Conservation (phyloP, 2,797 vertebrate genomes). For the Pitangus sulphuratus region DNA sequence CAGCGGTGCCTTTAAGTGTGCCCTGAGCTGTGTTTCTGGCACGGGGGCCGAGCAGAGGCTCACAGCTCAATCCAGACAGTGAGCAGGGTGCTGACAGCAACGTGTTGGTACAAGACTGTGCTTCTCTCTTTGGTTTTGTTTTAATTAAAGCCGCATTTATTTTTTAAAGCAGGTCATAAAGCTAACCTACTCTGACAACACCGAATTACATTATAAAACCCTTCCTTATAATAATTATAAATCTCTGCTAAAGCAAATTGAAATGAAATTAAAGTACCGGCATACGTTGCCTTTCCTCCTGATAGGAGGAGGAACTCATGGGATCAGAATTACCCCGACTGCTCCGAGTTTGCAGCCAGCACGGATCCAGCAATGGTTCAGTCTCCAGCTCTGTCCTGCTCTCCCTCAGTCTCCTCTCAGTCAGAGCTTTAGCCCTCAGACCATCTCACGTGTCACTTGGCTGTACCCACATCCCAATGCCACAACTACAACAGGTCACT, state of each 20-base stretch:
- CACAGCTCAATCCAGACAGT: conserved; percentile 62
- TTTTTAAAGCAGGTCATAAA: conserved; percentile 72
- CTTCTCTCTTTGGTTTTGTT: conserved; percentile 70
- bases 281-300: neutral
- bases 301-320: conserved; percentile 1
- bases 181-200: conserved; percentile 68
- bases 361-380: neutral
- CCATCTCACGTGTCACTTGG: neutral
- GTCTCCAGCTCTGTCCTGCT: neutral
- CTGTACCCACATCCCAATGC: neutral
- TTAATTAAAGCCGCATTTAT: conserved; percentile 74
- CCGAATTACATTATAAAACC: conserved; percentile 64
- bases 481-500: neutral
- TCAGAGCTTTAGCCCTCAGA: neutral
- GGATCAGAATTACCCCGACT: neutral
- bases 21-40: conserved; percentile 55
- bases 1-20: conserved; percentile 54
- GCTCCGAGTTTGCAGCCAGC: neutral
- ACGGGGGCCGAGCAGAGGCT: neutral
- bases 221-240: conserved; percentile 62
- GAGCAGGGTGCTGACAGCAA: conserved; percentile 74
- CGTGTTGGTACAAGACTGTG: conserved; percentile 72
- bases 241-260: conserved; percentile 59
- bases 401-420: neutral
- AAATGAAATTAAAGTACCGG: conserved; percentile 41